Conservation (phyloP, 1,140 invertebrate genomes). For the Goniozus legneri region DNA sequence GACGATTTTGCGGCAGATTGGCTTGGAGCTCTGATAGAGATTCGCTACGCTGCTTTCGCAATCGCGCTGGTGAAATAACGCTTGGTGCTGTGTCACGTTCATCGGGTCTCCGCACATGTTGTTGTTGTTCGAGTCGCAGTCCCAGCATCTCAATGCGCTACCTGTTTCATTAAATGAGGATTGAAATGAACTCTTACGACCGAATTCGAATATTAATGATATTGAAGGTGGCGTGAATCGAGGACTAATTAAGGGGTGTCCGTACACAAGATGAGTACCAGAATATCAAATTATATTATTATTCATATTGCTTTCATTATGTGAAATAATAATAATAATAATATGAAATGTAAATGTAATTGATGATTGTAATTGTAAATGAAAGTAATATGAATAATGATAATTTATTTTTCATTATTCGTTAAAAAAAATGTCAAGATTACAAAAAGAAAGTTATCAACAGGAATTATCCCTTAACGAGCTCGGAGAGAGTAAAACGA, state of each 20-base stretch:
- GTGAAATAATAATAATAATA: too few species aligned
- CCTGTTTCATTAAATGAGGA: too few species aligned
- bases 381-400: too few species aligned
- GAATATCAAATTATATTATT: too few species aligned
- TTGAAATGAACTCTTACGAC: too few species aligned
- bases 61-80: constrained; percentile 30
- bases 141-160: constrained; percentile 67
- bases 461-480: background rate
- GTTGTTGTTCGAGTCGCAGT: constrained; percentile 67
- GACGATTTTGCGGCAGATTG: constrained; percentile 44
- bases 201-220: too few species aligned
- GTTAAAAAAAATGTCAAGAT: background rate
- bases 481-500: background rate
- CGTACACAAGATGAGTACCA: too few species aligned
- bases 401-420: background rate
- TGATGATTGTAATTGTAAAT: too few species aligned
- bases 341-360: too few species aligned
- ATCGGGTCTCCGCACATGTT: constrained; percentile 69
- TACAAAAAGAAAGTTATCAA: background rate
- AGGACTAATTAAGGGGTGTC: too few species aligned
- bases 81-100: constrained; percentile 56
- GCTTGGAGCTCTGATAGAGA: constrained; percentile 21
- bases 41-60: constrained; percentile 24
- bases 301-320: too few species aligned
- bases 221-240: too few species aligned